Evolutionary conservation across 2,888 invertebrate genomes (phyloP).

Genomic region (Eudasyphora cyanicolor): DNA sequence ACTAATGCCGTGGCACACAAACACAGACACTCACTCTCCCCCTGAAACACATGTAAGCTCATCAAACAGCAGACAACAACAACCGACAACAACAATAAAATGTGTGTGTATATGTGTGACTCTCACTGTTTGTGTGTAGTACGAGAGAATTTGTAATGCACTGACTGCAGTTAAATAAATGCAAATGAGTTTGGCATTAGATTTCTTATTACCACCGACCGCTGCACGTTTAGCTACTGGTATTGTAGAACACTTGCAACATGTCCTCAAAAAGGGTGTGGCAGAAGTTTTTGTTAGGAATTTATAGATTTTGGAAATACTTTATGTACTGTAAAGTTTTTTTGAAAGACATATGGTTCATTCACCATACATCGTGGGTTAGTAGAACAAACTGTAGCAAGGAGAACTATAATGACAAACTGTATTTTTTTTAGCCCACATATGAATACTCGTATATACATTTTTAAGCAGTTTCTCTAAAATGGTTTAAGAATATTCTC

Average conservation of each 20-base stretch:
- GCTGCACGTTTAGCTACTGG: not conserved
- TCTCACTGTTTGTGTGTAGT: slow-evolving; percentile 46
- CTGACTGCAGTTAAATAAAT: slow-evolving; percentile 65
- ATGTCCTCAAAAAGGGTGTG: not conserved
- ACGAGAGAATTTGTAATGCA: slow-evolving; percentile 56
- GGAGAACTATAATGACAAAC: too few relatives aligned
- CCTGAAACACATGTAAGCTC: not conserved
- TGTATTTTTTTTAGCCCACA: too few relatives aligned
- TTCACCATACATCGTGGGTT: too few relatives aligned
- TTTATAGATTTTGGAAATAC: too few relatives aligned
- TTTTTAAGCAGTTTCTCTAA: too few relatives aligned
- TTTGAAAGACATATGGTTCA: too few relatives aligned
- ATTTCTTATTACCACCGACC: slow-evolving; percentile 43
- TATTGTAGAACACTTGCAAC: not conserved
- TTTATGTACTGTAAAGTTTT: too few relatives aligned
- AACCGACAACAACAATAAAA: slow-evolving; percentile 4
- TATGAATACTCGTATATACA: too few relatives aligned
- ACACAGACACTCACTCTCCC: not conserved
- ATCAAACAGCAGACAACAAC: slow-evolving; percentile 46
- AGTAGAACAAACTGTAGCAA: too few relatives aligned
- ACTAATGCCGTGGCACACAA: slow-evolving; percentile 24
- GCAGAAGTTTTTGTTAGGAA: too few relatives aligned
- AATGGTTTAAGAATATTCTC: too few relatives aligned
- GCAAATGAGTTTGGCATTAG: slow-evolving; percentile 61
- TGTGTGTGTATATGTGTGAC: not conserved